phyloP scores from a whole-genome alignment of 2,888 invertebrate species.

The Alviniconcha strummeri region DNA sequence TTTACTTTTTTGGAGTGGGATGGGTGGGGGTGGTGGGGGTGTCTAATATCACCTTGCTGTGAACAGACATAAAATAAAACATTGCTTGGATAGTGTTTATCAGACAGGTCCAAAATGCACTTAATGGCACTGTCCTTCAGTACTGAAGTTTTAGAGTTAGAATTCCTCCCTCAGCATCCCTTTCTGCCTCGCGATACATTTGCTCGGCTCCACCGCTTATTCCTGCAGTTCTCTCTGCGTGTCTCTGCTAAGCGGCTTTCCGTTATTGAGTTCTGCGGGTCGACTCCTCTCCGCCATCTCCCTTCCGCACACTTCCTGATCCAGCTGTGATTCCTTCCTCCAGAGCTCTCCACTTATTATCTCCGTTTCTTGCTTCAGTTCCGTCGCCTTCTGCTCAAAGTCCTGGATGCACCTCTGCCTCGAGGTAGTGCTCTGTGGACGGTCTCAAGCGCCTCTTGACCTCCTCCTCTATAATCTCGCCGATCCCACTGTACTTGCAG shows the following conservation, averaged over 20 bases:
- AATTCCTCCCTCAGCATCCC: neutral
- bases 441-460: neutral
- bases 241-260: neutral
- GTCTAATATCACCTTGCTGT: too few relatives aligned
- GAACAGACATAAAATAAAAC: too few relatives aligned
- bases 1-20: too few relatives aligned
- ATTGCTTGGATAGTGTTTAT: too few relatives aligned
- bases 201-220: neutral
- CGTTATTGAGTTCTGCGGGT: neutral
- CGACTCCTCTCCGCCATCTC: neutral
- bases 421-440: neutral
- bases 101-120: too few relatives aligned
- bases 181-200: neutral
- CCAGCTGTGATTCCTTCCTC: too few relatives aligned
- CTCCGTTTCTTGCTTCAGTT: neutral
- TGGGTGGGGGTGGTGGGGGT: too few relatives aligned
- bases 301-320: neutral
- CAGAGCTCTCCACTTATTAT: neutral
- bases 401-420: conserved; percentile 2
- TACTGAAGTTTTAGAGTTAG: too few relatives aligned
- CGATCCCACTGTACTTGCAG: conserved; percentile 17
- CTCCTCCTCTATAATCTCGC: conserved; percentile 14
- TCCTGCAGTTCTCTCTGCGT: neutral
- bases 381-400: neutral
- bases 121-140: too few relatives aligned